Percentiles rank a stretch among this genome's conserved stretches.
Evolutionary conservation across 53 echinoderm and acorn worm genomes (phyloP).

Genomic region (Zoroaster sp.): DNA sequence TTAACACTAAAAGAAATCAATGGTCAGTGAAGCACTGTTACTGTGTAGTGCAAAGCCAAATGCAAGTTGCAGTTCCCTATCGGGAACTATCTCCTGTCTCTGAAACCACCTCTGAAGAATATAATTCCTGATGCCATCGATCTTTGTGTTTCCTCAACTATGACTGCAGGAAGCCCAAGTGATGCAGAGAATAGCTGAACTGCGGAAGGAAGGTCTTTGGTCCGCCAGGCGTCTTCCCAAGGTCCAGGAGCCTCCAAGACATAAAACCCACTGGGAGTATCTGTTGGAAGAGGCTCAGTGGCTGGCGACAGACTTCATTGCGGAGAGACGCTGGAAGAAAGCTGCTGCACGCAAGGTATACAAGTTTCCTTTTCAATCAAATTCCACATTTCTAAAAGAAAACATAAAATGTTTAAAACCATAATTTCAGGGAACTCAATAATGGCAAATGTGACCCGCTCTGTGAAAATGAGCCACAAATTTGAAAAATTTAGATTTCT

Average conservation of each 20-base stretch:
- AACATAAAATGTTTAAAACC: too few relatives aligned
- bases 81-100: too few relatives aligned
- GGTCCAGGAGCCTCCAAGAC: conserved; percentile 96
- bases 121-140: too few relatives aligned
- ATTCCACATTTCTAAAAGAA: background rate
- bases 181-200: conserved; percentile 97
- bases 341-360: conserved; percentile 89
- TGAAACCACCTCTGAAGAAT: too few relatives aligned
- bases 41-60: too few relatives aligned
- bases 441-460: too few relatives aligned
- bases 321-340: conserved; percentile 97
- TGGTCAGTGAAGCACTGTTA: too few relatives aligned
- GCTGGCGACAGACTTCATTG: conserved; percentile 91
- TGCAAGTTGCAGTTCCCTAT: too few relatives aligned
- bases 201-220: conserved; percentile 93
- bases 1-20: too few relatives aligned
- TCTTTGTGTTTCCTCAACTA: background rate
- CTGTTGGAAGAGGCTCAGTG: conserved; percentile 97
- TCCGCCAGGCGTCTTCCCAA: conserved; percentile 90
- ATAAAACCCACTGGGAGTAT: conserved; percentile 98
- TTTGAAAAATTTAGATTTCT: too few relatives aligned
- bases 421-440: too few relatives aligned
- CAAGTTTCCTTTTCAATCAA: background rate
- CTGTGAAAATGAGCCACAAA: too few relatives aligned
- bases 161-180: conserved; percentile 92